Conservation (phyloP, 2,797 vertebrate species). For the Myotis planiceps region DNA sequence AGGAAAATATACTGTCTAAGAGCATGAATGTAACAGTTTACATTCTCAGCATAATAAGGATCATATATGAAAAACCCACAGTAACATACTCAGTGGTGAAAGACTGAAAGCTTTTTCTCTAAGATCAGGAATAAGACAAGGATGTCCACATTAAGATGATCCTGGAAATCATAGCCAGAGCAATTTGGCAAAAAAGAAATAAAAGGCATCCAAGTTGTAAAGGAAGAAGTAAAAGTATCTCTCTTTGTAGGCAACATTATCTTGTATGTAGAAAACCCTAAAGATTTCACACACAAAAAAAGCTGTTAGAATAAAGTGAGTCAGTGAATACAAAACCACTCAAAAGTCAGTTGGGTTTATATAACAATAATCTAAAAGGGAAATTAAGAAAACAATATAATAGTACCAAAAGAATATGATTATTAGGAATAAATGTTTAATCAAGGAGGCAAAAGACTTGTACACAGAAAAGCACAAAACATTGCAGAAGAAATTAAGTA, state of each 20-base stretch:
- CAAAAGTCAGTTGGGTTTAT: slow-evolving; percentile 24
- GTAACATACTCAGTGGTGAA: neutral
- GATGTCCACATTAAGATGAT: neutral
- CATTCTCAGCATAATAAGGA: neutral
- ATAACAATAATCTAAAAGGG: neutral
- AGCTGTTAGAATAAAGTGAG: neutral
- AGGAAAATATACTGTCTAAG: neutral
- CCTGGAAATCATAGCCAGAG: neutral
- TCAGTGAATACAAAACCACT: neutral
- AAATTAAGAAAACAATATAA: neutral
- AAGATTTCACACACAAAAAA: neutral
- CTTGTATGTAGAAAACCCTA: neutral
- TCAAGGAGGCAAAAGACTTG: neutral
- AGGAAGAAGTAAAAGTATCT: neutral
- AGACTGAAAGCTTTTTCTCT: neutral
- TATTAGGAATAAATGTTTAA: neutral
- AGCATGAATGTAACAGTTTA: neutral
- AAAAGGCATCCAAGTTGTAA: neutral
- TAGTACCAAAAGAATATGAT: neutral
- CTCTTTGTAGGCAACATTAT: neutral
- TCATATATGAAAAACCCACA: neutral
- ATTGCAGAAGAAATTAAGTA: neutral
- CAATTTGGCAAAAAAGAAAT: neutral
- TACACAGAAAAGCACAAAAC: neutral
- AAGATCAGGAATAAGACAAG: neutral